Base-by-base conservation (phyloP, 2,797 vertebrate species). In the Euthynnus affinis region DNA sequence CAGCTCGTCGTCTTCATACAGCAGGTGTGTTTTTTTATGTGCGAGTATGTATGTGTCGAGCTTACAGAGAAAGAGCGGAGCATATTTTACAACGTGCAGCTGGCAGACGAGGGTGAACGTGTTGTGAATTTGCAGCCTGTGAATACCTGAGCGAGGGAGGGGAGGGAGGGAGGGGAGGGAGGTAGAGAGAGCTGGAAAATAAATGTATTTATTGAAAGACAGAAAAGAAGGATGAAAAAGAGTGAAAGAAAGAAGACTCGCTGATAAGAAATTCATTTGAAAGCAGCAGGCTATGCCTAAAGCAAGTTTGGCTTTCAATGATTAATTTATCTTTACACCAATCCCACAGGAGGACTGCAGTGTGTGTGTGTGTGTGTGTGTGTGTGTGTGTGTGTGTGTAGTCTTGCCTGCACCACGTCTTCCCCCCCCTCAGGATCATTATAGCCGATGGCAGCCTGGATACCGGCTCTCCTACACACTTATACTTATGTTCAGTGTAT, bases 291-390 rank as follows among this genome's bases (percentile, higher is more conserved):
- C 82, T 48, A 46, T 27, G 87, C 89, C 82, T 69, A 2, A 42
- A 84, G 89, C 84, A 61, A 85, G 78, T 80, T 46, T 62, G 78
- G 70, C 79, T 83, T 66, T 76, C 53, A 68, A 84, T 89, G 63
- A 88, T 88, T 88, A 61, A 89, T 87, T 85, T 81, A 85, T 78
- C 71, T 85, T 66, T 32, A 72, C 66, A 62, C 53, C 77, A 52
- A 71, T 79, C 80, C 67, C 81, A 71, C 48, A 57, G 69, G 82
- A 83, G 34, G n/a, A 15, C 17, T 20, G 6, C 46, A 53, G 66
- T 55, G 56, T 53, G 7, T 20, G 18, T 49, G 55, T 32, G n/a
- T 42, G 40, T 61, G 63, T 67, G 48, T 78, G 61, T 32, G n/a
- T 42, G 67, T 55, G 51, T 53, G 18, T 20, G 17, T 48, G 61